These are phyloP conservation scores for Euthynnus affinis DNA, from an alignment of 2,797 vertebrate species.

Conservation along the genomic window DNA sequence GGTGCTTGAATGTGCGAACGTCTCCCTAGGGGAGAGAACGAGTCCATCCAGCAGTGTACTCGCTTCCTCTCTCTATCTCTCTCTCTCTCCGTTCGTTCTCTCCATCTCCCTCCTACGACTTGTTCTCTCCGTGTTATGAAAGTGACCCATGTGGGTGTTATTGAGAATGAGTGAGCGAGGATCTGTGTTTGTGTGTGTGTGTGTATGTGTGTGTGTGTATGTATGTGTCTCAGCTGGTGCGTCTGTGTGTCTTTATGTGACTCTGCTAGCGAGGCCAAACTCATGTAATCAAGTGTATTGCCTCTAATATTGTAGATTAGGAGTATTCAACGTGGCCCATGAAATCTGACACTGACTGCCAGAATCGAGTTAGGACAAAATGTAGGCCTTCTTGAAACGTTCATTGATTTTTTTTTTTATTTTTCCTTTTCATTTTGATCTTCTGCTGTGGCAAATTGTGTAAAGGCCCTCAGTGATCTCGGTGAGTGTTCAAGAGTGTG, in stretches of 20 bases:
- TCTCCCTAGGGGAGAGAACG: conserved; percentile 64
- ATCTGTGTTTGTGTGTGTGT: conserved; percentile 50
- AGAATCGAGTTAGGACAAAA: conserved; percentile 56
- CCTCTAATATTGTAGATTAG: conserved; percentile 68
- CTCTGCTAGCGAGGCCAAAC: conserved; percentile 56
- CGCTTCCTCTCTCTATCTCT: conserved; percentile 76
- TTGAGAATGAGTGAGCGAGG: conserved; percentile 80
- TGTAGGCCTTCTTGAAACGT: conserved; percentile 13
- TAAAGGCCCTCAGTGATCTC: conserved; percentile 48
- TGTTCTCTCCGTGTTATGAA: conserved; percentile 84
- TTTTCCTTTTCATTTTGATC: conserved; percentile 28
- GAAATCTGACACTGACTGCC: conserved; percentile 55
- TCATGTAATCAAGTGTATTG: conserved; percentile 74
- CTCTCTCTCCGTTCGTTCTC: conserved; percentile 66
- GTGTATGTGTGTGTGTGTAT: conserved; percentile 39
- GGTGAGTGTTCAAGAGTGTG: conserved; percentile 36
- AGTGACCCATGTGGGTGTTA: conserved; percentile 86
- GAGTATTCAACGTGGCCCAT: conserved; percentile 42
- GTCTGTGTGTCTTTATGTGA: conserved; percentile 50
- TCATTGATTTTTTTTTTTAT: conserved; percentile 33
- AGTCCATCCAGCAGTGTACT: conserved; percentile 76
- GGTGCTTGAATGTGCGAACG: conserved; percentile 58
- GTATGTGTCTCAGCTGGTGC: conserved; percentile 29
- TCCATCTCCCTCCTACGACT: conserved; percentile 81
- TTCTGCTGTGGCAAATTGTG: conserved; percentile 50